phyloP scores from a whole-genome alignment of 2,888 invertebrate species.

The Conomelus anceps region DNA sequence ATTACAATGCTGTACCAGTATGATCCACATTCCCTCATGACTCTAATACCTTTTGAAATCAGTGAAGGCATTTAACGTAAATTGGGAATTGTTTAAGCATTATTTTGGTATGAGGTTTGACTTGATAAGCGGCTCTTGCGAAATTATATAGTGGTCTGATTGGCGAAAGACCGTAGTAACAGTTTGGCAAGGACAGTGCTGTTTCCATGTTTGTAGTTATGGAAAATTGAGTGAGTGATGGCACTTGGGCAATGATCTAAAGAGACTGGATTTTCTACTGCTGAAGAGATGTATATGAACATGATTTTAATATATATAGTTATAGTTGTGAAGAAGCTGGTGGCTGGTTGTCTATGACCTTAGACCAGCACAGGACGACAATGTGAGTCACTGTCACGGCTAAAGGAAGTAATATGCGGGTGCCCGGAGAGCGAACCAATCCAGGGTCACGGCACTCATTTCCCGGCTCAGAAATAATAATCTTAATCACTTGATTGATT shows the following conservation, averaged over 20 bases:
- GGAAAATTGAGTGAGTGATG: not conserved
- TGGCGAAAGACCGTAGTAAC: not conserved
- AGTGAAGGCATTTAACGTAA: not conserved
- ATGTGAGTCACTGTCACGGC: not conserved
- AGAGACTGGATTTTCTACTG: not conserved
- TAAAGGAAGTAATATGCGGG: not conserved
- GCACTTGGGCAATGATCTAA: not conserved
- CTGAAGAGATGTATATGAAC: too few species aligned
- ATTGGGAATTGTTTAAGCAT: not conserved
- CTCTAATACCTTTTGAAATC: not conserved
- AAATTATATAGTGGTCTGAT: not conserved
- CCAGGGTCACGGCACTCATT: not conserved
- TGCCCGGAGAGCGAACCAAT: not conserved
- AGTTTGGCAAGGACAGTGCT: not conserved
- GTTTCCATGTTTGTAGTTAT: too few species aligned
- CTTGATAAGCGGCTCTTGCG: not conserved
- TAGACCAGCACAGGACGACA: not conserved
- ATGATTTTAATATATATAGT: not conserved
- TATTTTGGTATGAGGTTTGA: too few species aligned
- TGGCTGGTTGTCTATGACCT: not conserved
- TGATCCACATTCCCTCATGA: not conserved
- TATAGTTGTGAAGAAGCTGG: not conserved
- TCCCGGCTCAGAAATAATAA: not conserved
- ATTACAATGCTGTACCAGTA: not conserved
- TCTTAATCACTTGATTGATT: not conserved